A percentile compares a stretch with the other conserved stretches of the same genome.
phyloP scores from a whole-genome alignment of 2,113 vertebrate species.

The Apodemus sylvaticus region DNA sequence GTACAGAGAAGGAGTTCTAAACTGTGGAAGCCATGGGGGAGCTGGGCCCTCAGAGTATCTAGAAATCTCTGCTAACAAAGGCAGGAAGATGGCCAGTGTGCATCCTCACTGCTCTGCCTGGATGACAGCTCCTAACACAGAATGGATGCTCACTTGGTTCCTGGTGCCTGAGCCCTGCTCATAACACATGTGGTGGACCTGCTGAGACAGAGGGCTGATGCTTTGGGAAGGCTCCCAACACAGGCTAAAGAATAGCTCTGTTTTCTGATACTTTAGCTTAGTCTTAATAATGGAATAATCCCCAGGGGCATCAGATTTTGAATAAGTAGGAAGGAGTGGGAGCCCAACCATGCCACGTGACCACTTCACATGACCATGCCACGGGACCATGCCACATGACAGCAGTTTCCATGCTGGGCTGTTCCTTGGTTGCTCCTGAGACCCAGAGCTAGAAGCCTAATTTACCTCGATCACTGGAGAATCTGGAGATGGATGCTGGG shows the following conservation, averaged over 20 bases:
- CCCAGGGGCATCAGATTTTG: neutral
- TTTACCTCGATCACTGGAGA: neutral
- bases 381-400: too few relatives aligned
- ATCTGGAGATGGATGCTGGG: neutral
- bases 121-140: accelerated
- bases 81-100: accelerated
- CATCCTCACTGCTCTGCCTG: neutral
- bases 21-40: accelerated
- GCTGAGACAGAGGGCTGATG: neutral
- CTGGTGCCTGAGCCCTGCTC: neutral
- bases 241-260: neutral
- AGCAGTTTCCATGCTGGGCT: neutral
- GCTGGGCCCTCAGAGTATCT: accelerated
- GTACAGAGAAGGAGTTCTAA: neutral
- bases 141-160: accelerated
- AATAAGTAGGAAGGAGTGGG: accelerated
- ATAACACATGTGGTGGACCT: accelerated
- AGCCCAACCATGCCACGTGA: too few relatives aligned
- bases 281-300: neutral
- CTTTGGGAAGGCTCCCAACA: neutral
- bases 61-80: neutral
- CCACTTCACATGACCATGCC: too few relatives aligned
- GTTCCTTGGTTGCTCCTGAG: accelerated
- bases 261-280: neutral
- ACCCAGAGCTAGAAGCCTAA: neutral